Base-by-base conservation (phyloP, 2,797 vertebrate species). In the Delichon dasypus region DNA sequence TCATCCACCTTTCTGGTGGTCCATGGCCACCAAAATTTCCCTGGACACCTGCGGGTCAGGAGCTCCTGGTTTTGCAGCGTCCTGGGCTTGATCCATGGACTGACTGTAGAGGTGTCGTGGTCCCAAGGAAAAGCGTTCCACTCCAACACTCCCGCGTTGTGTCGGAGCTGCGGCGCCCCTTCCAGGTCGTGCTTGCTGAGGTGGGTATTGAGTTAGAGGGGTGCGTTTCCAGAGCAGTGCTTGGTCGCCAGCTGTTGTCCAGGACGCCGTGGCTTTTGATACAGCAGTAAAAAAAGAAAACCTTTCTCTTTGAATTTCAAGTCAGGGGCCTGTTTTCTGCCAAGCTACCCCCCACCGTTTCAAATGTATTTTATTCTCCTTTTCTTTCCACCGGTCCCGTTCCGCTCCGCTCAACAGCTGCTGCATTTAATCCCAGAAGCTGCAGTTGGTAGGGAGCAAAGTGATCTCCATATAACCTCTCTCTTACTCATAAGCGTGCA, bases 111-210 rank as follows among this genome's bases (percentile, higher is more conserved):
- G 76, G 25, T 60, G n/a, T 44, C 0, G 0, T 38, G 7, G 7
- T 32, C 57, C 16, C n/a, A 4, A 2, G 45, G 2, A 4, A 62
- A 27, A 61, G 32, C 0, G 0, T 64, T 40, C 45, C 44, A 4
- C 65, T 77, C 53, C 1, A 1, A 8, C 19, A n/a, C 70, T 58
- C 20, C 53, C 0, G 0, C 3, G 5, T 4, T 2, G 19, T 9
- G 34, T 22, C 1, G 0, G 36, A 67, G 38, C 29, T 18, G 58
- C 0, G 0, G 58, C 0, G 0, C 50, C 26, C 0, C 0, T 30
- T 10, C 20, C 6, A 34, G 57, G 40, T 17, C 32, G 50, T 66
- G 44, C 30, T 21, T 40, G 76, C 55, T 32, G 61, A 67, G 34
- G 48, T 27, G 61, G 22, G 8, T 20, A 23, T 42, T 38, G 82